Base-by-base conservation (phyloP, 2,888 invertebrate species). In the Stictocephala bisonia region DNA sequence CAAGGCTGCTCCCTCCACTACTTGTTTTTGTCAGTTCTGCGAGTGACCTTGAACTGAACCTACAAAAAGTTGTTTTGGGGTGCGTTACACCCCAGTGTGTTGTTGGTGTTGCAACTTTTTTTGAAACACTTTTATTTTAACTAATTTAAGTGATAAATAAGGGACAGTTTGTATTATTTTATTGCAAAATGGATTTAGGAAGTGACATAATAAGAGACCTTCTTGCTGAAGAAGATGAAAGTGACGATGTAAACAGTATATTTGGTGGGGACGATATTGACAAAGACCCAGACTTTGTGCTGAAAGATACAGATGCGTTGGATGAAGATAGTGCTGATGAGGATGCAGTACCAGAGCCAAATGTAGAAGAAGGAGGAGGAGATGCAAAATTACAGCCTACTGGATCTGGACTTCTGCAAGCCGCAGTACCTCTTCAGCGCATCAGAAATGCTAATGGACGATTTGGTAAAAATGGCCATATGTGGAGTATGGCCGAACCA, bases 391-490 rank as follows among this genome's bases (percentile, higher is more conserved):
- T 26, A 56, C 56, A 20, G 2, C n/a, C 56, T 56, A 56, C 26
- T 56, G 56, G 20, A 56, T 26, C 56, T 24, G 22, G 24, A 20
- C 26, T 56, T 56, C 7, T 58, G 29, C 24, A 27, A 13, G 51
- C 51, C 26, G 15, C 51, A 24, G 51, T 18, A 26, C 51, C 56
- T 24, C 22, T 15, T 56, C 22, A 24, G 56, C 56, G 13, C 26
- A 56, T 24, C 26, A 56, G 56, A 56, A 22, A 13, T 56, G 56
- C 26, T 22, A 56, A 22, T 56, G 56, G 24, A 24, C 26, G 56
- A 24, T 56, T 24, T 56, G 56, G 56, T 24, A 56, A 22, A 56
- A 56, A 56, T 56, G 56, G 56, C 20, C 58, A 58, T 58, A n/a
- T 58, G 58, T 58, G 27, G 58, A 58, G 26, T 58, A 1, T 27